Evolutionary conservation across 2,888 invertebrate species (phyloP).

Genomic region (Sceliomorpha sp.): DNA sequence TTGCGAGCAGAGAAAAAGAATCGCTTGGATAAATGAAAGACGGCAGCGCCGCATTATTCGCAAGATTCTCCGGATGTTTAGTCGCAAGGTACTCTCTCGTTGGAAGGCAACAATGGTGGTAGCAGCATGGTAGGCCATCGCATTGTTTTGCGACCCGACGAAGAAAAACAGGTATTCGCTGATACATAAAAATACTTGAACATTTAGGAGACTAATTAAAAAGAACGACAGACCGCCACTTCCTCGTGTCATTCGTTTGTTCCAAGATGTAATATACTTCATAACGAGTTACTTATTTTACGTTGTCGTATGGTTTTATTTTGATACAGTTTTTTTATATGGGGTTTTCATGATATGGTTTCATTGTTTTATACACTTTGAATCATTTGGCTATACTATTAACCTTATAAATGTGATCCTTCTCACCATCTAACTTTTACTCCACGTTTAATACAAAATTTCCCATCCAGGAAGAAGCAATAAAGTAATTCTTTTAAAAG

Average conservation of each 20-base stretch:
- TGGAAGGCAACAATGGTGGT: slow-evolving; percentile 16
- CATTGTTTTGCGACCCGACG: slow-evolving; percentile 15
- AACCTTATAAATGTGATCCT: too few species aligned
- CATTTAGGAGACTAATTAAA: slow-evolving; percentile 31
- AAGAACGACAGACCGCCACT: slow-evolving; percentile 12
- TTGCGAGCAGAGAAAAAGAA: slow-evolving; percentile 1
- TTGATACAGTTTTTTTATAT: too few species aligned
- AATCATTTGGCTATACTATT: too few species aligned
- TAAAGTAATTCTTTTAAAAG: too few species aligned
- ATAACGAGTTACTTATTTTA: too few species aligned
- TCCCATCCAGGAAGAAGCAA: too few species aligned
- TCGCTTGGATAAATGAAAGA: slow-evolving; percentile 4
- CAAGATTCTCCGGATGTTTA: slow-evolving; percentile 18
- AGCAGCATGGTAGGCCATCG: slow-evolving; percentile 1
- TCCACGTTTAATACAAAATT: too few species aligned
- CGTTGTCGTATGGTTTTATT: too few species aligned
- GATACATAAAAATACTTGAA: slow-evolving; percentile 13
- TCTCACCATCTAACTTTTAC: too few species aligned
- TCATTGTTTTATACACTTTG: too few species aligned
- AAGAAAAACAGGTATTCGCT: slow-evolving; percentile 15
- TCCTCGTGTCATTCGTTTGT: slow-evolving; percentile 24
- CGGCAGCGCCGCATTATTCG: slow-evolving; percentile 12
- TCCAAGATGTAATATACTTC: too few species aligned
- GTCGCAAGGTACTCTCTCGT: slow-evolving; percentile 1
- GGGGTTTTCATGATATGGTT: too few species aligned